phyloP scores from a whole-genome alignment of 2,113 vertebrate species.

The Lophura nycthemera region DNA sequence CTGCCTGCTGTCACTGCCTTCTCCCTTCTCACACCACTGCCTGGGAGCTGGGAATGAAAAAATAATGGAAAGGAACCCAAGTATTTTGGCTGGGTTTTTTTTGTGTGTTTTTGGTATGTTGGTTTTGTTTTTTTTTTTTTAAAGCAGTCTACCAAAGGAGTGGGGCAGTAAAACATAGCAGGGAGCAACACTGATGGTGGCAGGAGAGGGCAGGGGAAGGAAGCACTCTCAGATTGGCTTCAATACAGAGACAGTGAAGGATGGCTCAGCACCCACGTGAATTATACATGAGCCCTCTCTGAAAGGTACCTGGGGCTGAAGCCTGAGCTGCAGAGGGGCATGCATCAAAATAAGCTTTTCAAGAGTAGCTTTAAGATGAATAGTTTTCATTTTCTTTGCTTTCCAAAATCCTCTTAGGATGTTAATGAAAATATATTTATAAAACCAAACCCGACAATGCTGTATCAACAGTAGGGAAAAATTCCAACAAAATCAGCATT shows the following conservation, averaged over 20 bases:
- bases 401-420: conserved; percentile 53
- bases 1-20: neutral
- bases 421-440: conserved; percentile 54
- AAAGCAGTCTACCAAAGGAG: neutral
- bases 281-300: neutral
- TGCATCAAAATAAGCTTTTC: neutral
- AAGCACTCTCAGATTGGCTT: neutral
- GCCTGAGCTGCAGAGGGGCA: neutral
- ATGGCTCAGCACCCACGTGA: accelerated
- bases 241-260: neutral
- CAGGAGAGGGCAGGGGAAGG: neutral
- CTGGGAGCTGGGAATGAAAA: accelerated
- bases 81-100: neutral
- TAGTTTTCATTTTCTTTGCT: conserved; percentile 59
- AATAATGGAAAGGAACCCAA: neutral
- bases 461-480: neutral
- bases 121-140: neutral
- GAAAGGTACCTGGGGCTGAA: neutral
- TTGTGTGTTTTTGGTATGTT: no score
- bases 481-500: neutral
- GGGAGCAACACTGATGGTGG: neutral
- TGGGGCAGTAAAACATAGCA: neutral
- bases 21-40: neutral
- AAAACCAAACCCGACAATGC: conserved; percentile 38
- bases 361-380: conserved; percentile 26